Evolutionary conservation across 2,797 vertebrate genomes (phyloP).

Genomic region (Loris lydekkerianus): DNA sequence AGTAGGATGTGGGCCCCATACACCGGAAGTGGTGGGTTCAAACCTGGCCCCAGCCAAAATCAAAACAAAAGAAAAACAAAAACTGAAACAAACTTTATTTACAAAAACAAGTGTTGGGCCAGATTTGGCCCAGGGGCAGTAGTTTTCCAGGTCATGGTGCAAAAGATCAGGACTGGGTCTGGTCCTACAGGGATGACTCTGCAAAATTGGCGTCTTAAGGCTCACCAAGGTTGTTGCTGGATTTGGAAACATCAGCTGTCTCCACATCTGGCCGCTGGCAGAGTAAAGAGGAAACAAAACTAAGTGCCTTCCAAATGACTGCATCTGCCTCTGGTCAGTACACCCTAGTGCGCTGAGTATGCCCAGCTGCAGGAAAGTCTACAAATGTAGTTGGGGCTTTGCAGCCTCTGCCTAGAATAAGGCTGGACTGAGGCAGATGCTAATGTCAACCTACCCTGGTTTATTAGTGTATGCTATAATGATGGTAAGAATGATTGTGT

Average conservation of each 20-base stretch:
- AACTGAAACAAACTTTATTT: not conserved
- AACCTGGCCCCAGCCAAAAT: no score
- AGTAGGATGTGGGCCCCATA: no score
- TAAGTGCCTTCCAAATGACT: not conserved
- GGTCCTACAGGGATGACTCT: not conserved
- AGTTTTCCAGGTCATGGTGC: not conserved
- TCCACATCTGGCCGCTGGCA: not conserved
- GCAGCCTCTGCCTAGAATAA: not conserved
- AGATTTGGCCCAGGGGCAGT: not conserved
- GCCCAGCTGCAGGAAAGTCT: not conserved
- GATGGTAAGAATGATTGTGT: not conserved
- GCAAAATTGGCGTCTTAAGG: not conserved
- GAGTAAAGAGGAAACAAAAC: not conserved
- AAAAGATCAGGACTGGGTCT: not conserved
- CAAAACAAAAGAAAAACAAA: no score
- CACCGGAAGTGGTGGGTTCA: no score
- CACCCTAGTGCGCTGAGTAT: no score
- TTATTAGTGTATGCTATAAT: not conserved
- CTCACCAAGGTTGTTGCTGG: not conserved
- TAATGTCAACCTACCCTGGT: not conserved
- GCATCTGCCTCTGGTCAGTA: accelerated
- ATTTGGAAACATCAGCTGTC: not conserved
- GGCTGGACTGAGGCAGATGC: not conserved
- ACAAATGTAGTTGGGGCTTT: accelerated
- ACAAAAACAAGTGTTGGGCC: not conserved